A percentile compares a stretch with the other conserved stretches of the same genome.
Conservation (phyloP, 2,113 vertebrate genomes). For the Cnemophilus loriae region DNA sequence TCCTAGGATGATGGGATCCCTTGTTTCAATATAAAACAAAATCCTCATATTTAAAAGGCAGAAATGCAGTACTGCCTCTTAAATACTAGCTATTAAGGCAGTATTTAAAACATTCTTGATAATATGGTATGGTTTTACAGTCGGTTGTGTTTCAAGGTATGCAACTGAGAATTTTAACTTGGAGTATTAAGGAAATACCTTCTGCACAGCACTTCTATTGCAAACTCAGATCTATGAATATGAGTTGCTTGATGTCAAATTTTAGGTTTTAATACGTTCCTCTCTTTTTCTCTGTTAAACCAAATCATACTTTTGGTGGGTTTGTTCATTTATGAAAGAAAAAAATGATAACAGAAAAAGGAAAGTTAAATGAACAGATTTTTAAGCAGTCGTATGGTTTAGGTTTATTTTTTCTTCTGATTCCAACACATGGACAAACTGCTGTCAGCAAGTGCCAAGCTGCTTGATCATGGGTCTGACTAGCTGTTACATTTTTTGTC, state of each 20-base stretch:
- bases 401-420: neutral
- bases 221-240: neutral
- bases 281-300: neutral
- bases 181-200: neutral
- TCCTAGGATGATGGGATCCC: neutral
- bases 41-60: neutral
- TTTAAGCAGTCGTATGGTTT: neutral
- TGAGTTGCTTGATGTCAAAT: neutral
- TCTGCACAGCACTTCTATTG: neutral
- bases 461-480: neutral
- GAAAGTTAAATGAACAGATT: neutral
- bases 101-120: neutral
- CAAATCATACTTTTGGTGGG: neutral
- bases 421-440: neutral
- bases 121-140: neutral
- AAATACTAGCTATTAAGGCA: neutral
- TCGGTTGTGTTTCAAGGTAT: neutral
- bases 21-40: neutral
- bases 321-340: neutral
- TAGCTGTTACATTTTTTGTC: neutral
- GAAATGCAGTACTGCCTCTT: neutral
- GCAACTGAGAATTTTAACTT: neutral
- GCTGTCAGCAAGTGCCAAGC: conserved; percentile 1
- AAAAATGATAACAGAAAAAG: neutral
- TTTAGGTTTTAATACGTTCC: neutral